These are phyloP conservation scores for Synodontis membranacea DNA, from an alignment of 2,113 vertebrate species.

Conservation along the genomic window DNA sequence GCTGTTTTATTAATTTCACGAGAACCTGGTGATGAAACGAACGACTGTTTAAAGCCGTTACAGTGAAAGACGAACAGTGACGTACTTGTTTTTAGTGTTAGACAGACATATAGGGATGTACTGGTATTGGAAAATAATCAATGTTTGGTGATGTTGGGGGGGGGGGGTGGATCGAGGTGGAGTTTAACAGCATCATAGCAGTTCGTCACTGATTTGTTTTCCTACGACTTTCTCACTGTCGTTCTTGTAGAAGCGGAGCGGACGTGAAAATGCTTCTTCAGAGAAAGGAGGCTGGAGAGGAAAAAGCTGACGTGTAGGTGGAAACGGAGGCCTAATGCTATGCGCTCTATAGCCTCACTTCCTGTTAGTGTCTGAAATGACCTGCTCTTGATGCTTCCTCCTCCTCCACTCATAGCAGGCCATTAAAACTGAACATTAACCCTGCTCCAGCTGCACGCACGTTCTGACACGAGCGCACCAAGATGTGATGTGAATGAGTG, in stretches of 20 bases:
- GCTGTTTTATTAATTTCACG: neutral
- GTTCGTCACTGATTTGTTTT: neutral
- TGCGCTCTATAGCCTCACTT: neutral
- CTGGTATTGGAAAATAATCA: neutral
- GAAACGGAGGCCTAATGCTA: neutral
- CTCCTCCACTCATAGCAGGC: neutral
- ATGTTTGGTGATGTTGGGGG: too few species aligned
- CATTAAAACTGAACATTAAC: neutral
- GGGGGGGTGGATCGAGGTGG: neutral
- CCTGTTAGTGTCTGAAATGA: neutral
- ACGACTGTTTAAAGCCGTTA: neutral
- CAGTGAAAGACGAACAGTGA: neutral
- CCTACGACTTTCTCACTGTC: too few species aligned
- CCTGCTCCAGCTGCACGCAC: neutral
- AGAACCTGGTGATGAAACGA: neutral
- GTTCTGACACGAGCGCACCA: neutral
- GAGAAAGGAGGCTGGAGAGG: neutral
- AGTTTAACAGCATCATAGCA: too few species aligned
- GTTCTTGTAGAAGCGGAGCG: neutral
- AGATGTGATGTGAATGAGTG: constrained; percentile 17
- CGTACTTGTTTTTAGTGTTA: neutral
- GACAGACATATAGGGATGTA: neutral
- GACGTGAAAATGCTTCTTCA: neutral
- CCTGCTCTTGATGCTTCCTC: neutral
- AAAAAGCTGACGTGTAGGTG: neutral